These are phyloP conservation scores for Callocephalon fimbriatum DNA, from an alignment of 2,113 vertebrate species.

Conservation along the genomic window DNA sequence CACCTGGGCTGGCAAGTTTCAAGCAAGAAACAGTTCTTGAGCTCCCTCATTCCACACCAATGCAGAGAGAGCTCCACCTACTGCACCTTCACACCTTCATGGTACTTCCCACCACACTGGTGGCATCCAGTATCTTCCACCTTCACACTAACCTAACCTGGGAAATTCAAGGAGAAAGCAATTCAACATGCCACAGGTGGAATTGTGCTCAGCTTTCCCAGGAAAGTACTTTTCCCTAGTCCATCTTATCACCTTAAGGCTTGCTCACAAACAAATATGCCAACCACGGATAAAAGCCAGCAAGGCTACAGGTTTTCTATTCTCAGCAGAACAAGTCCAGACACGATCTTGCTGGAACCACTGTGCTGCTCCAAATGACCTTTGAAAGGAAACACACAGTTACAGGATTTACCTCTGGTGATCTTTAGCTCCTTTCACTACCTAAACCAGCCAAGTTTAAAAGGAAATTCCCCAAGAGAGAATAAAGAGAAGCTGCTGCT, in stretches of 20 bases:
- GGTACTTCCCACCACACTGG: background rate
- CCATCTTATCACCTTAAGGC: background rate
- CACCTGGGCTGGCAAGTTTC: background rate
- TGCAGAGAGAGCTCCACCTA: background rate
- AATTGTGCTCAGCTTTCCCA: background rate
- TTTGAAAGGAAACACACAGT: background rate
- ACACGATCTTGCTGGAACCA: background rate
- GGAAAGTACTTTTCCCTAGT: background rate
- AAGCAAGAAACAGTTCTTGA: background rate
- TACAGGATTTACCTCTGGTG: background rate
- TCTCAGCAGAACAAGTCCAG: background rate
- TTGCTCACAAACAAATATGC: background rate
- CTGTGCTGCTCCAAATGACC: background rate
- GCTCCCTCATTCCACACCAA: fast-evolving
- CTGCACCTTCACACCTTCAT: background rate
- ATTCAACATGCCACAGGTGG: background rate
- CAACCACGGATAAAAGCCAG: background rate
- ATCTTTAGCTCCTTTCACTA: background rate
- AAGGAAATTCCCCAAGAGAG: background rate
- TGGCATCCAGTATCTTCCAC: background rate
- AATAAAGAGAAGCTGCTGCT: background rate
- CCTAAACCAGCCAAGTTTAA: background rate
- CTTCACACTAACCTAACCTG: background rate
- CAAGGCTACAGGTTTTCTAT: fast-evolving
- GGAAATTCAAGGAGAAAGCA: background rate